These are phyloP conservation scores for Megaceryle torquata DNA, from an alignment of 2,113 vertebrate genomes.

Conservation along the genomic window DNA sequence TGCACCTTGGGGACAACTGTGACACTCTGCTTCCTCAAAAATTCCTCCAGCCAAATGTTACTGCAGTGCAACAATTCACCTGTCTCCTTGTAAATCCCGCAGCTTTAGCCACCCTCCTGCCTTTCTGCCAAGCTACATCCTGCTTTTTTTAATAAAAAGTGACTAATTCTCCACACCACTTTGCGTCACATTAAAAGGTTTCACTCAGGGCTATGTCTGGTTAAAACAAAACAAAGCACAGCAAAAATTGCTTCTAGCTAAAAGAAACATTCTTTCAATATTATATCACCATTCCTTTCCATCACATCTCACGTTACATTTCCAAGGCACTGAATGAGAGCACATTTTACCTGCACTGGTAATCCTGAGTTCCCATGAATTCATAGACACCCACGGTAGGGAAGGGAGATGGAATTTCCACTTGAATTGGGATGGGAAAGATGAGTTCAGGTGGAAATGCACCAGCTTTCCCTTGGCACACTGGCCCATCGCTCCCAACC, in stretches of 20 bases:
- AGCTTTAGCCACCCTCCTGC: not conserved
- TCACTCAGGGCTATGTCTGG: not conserved
- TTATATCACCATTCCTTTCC: conserved; percentile 39
- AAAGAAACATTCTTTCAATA: conserved; percentile 39
- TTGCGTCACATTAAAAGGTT: not conserved
- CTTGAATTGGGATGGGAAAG: not conserved
- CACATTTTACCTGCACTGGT: not conserved
- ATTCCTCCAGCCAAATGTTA: not conserved
- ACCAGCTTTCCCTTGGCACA: not conserved
- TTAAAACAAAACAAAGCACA: not conserved
- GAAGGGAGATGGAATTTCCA: not conserved
- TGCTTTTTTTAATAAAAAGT: not conserved
- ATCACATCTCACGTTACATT: not conserved
- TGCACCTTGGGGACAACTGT: fast-evolving
- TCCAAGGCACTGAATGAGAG: not conserved
- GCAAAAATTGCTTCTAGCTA: conserved; percentile 1
- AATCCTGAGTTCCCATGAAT: not conserved
- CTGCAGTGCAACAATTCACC: not conserved
- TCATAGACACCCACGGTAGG: not conserved
- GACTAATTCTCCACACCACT: not conserved
- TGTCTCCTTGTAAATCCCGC: not conserved
- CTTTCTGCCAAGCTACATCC: not conserved
- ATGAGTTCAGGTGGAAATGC: not conserved
- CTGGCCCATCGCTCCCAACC: not conserved
- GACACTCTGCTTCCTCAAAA: not conserved